A percentile compares a stretch with the other conserved stretches of the same genome.
Evolutionary conservation across 2,888 invertebrate genomes (phyloP).

Genomic region (Anoncus sp.): DNA sequence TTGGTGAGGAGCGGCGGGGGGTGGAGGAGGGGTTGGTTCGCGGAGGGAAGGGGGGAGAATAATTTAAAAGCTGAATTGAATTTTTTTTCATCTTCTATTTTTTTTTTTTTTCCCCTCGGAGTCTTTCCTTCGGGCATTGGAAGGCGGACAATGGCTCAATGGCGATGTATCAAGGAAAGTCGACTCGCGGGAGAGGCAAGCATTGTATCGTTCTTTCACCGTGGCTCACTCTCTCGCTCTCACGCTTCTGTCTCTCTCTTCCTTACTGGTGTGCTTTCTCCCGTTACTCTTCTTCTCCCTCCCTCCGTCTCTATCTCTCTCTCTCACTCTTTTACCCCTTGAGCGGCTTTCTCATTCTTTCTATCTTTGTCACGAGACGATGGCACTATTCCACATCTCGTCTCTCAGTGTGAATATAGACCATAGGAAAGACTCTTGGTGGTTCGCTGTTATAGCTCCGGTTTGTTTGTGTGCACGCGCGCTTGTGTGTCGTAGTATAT

Average conservation of each 20-base stretch:
- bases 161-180: conserved; percentile 83
- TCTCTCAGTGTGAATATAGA: conserved; percentile 44
- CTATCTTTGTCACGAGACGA: conserved; percentile 53
- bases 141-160: conserved; percentile 83
- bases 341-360: conserved; percentile 20
- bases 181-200: conserved; percentile 82
- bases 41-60: conserved; percentile 76
- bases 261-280: conserved; percentile 67
- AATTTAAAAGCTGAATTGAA: conserved; percentile 84
- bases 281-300: conserved; percentile 30
- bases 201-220: conserved; percentile 82
- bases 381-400: conserved; percentile 52
- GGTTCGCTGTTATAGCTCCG: conserved; percentile 21
- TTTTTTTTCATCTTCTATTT: conserved; percentile 79
- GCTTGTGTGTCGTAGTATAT: background rate
- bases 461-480: no score
- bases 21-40: no score
- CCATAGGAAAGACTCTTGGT: conserved; percentile 27
- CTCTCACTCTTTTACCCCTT: conserved; percentile 22
- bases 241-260: conserved; percentile 58
- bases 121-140: conserved; percentile 83
- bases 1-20: conserved; percentile 52
- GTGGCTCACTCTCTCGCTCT: conserved; percentile 65
- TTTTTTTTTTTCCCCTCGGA: conserved; percentile 79
- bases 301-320: conserved; percentile 9